A percentile compares a stretch with the other conserved stretches of the same genome.
phyloP scores from a whole-genome alignment of 2,797 vertebrate genomes.

The Pitangus sulphuratus region DNA sequence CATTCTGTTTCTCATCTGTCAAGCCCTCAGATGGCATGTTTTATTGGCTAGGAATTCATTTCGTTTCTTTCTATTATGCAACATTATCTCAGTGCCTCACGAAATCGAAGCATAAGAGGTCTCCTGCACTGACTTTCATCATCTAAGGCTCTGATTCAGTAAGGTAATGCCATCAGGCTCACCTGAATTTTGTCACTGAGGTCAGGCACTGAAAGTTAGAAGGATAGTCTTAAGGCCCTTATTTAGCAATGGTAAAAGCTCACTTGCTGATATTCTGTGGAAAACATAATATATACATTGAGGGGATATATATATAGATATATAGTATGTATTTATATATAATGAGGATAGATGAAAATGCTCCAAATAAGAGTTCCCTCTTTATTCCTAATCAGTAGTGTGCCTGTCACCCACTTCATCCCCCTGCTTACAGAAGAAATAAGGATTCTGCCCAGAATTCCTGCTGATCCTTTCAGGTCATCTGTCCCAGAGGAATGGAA shows the following conservation, averaged over 20 bases:
- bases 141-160: background rate
- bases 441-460: background rate
- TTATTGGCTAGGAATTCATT: slow-evolving; percentile 48
- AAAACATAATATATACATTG: background rate
- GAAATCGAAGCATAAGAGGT: slow-evolving; percentile 12
- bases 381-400: background rate
- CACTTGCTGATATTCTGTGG: background rate
- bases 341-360: background rate
- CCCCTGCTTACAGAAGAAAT: background rate
- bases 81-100: slow-evolving; percentile 29
- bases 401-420: background rate
- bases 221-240: background rate
- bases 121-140: slow-evolving; percentile 5
- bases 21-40: slow-evolving; percentile 3
- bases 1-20: slow-evolving; percentile 33
- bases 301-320: background rate
- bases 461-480: background rate
- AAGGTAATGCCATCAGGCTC: background rate
- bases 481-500: background rate
- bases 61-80: slow-evolving; percentile 50
- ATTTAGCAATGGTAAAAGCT: background rate
- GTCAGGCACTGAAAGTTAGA: background rate
- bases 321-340: background rate
- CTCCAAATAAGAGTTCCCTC: background rate
- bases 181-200: background rate